These are phyloP conservation scores for Pteruthius melanotis DNA, from an alignment of 2,113 vertebrate genomes.

Conservation along the genomic window DNA sequence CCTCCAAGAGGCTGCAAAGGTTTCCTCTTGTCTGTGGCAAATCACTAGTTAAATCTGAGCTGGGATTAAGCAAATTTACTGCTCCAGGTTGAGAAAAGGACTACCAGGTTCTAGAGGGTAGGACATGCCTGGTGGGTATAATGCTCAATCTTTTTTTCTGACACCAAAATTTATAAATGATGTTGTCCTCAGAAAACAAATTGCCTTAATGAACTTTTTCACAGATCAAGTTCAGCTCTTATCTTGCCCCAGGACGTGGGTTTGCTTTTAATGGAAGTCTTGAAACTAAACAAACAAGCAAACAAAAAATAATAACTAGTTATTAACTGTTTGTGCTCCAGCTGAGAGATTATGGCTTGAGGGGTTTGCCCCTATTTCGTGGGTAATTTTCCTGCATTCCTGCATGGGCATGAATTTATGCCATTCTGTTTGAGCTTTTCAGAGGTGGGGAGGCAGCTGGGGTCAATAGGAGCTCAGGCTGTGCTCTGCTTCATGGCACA, in stretches of 20 bases:
- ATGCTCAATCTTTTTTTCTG: neutral
- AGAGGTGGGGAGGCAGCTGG: neutral
- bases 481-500: accelerated
- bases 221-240: neutral
- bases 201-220: neutral
- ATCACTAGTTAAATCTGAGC: neutral
- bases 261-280: neutral
- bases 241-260: neutral
- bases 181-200: neutral
- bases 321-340: neutral
- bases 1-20: neutral
- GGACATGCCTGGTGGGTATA: neutral
- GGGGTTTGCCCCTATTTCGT: neutral
- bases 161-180: neutral
- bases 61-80: neutral
- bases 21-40: neutral
- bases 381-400: neutral
- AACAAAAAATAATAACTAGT: neutral
- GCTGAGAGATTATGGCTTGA: neutral
- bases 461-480: neutral
- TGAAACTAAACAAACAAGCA: neutral
- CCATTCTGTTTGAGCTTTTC: neutral
- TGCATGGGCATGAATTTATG: neutral
- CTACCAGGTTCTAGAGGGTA: neutral
- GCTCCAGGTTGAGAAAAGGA: neutral